Evolutionary conservation across 1,140 invertebrate species (phyloP).

Genomic region (Heliothis virescens): DNA sequence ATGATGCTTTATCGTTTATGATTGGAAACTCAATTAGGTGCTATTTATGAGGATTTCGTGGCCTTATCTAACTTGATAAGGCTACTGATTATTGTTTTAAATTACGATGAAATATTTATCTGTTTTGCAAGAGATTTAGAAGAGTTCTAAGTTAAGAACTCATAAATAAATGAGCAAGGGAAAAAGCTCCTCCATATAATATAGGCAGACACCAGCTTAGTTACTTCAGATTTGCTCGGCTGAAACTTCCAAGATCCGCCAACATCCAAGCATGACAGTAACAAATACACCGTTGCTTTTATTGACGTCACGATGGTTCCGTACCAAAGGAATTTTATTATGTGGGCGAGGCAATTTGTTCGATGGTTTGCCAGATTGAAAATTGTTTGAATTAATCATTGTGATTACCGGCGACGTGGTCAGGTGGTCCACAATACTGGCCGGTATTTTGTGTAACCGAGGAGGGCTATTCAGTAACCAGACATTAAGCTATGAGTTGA

Average conservation of each 20-base stretch:
- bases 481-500: neutral
- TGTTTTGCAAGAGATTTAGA: neutral
- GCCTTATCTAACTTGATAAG: too few species aligned
- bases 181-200: too few species aligned
- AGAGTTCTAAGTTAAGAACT: too few species aligned
- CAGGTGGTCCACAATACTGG: constrained; percentile 28
- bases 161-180: too few species aligned
- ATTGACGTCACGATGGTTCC: constrained; percentile 46
- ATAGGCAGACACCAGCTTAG: too few species aligned
- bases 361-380: constrained; percentile 22
- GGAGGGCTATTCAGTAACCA: neutral
- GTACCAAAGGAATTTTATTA: constrained; percentile 36
- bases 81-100: too few species aligned
- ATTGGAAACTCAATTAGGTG: too few species aligned
- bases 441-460: constrained; percentile 10
- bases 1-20: neutral
- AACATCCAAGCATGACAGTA: neutral
- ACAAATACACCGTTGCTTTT: constrained; percentile 51
- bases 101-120: neutral
- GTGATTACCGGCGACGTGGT: constrained; percentile 29
- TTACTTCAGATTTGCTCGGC: neutral
- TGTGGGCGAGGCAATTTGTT: constrained; percentile 41
- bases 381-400: constrained; percentile 42
- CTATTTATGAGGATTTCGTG: too few species aligned
- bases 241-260: neutral